Percentiles rank a stretch among this genome's conserved stretches.
Conservation (phyloP, 2,113 vertebrate genomes). For the Cacatua alba region DNA sequence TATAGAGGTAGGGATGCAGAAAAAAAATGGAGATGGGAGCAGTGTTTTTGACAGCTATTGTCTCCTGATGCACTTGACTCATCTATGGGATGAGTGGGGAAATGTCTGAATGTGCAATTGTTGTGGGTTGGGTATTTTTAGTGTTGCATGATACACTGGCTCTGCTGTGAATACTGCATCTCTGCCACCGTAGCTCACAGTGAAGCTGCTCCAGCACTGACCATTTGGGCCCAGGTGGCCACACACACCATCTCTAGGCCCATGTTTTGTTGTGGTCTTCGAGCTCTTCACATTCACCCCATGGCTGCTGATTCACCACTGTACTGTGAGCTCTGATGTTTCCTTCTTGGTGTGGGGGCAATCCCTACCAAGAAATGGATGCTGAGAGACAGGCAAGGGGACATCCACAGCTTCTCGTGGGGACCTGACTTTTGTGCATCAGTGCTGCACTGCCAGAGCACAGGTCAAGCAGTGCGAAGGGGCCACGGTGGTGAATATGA, state of each 20-base stretch:
- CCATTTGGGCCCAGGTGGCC: fast-evolving
- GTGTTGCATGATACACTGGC: not conserved
- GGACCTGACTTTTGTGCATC: not conserved
- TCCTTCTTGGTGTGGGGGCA: not conserved
- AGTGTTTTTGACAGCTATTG: not conserved
- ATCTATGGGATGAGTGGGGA: not conserved
- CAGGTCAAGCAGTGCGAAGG: fast-evolving
- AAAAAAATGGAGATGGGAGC: not conserved
- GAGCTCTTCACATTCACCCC: not conserved
- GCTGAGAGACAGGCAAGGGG: not conserved
- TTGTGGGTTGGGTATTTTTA: not conserved
- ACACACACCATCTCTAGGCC: not conserved
- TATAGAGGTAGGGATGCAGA: not conserved
- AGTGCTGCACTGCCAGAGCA: not conserved
- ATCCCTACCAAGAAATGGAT: not conserved
- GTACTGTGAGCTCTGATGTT: fast-evolving
- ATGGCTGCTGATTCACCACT: not conserved
- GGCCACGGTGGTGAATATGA: not conserved
- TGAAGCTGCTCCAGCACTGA: not conserved
- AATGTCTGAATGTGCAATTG: not conserved
- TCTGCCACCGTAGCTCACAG: not conserved
- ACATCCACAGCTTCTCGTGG: fast-evolving
- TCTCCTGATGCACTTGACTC: not conserved
- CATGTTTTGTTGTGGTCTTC: not conserved
- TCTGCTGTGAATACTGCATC: not conserved